Base-by-base conservation (phyloP, 2,797 vertebrate species). In the Arvicola amphibius region DNA sequence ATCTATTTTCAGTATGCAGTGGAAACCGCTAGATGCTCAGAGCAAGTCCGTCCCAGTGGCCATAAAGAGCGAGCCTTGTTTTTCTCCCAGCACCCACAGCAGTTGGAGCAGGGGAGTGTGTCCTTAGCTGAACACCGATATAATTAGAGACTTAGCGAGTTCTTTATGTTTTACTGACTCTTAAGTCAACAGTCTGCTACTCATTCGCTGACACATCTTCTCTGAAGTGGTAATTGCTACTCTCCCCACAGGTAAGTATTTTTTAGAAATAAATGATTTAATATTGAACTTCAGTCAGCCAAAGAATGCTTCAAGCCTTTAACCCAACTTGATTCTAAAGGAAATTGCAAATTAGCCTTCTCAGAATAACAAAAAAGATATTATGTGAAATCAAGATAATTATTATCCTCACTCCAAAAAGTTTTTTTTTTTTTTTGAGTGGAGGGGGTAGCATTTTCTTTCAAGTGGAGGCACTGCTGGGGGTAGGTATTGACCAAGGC, bases 171-270 rank as follows among this genome's bases (percentile, higher is more conserved):
- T 98, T 48, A 78, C 92, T 88, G 94, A 76, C 71, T 61, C 71
- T 93, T 87, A 95, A 95, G 89, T 96, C 94, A 91, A 96, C 86
- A 94, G 76, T 79, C 91, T 94, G 61, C 91, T 78, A 76, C 65
- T 97, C 71, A 94, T 63, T 94, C 53, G 25, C 69, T 81, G 92
- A 87, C 90, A 94, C 40, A 74, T 91, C 92, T 89, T 93, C 85
- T 94, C 76, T 69, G 21, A 23, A 73, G 29, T 81, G 88, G 76
- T 88, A 91, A 94, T 92, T 90, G 32, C 79, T 89, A 27, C 89
- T 96, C 77, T 96, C 92, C 40, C 61, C 92, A 92, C 51, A 85
- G 61, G 17, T 93, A 51, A 40, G 7, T n/a, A 5, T 59, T 32
- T 83, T 59, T 88, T 71, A 91, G 84, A 90, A 88, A 94, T 67